Base-by-base conservation (phyloP, 2,113 vertebrate species). In the Pelusios castaneus region DNA sequence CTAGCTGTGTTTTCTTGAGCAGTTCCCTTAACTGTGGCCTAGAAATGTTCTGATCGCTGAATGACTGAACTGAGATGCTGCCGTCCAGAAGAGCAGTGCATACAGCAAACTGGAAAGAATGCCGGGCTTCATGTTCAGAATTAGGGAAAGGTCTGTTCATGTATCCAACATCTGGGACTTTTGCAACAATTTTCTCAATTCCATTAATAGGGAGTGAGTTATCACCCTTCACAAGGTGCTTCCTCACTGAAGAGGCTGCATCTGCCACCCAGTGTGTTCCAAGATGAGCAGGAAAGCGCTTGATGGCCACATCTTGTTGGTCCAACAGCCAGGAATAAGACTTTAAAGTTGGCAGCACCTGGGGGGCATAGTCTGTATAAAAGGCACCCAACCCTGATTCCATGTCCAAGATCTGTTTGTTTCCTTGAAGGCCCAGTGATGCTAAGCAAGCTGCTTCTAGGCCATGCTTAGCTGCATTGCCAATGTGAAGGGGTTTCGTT, bases 231-330 rank as follows among this genome's bases (percentile, higher is more conserved):
- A 97, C 85, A 2, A 99, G 95, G 80, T 98, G 97, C 41, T 79
- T 97, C 47, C 98, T 98, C 27, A 98, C 97, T 1, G 97, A 97
- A 54, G 97, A 92, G 14, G 98, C 98, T 6, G 99, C 99, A 0
- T 99, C 99, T 34, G 98, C 99, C 29, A 98, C 98, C 99, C 99
- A 99, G 95, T 99, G 99, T 25, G 99, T 99, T 47, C 98, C 99
- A 75, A 99, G 91, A 77, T 99, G 99, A 25, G 99, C 99, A 1
- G 99, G 99, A 89, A 99, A 99, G 60, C 97, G 80, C 97, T 99
- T 99, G 96, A 99, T 94, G 63, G 99, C 99, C 54, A 99, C 98
- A 0, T 99, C 98, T 97, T 99, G 99, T 31, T 98, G 97, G 24
- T 99, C 98, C 89, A 99, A 96, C 49, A 99, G 97, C 99, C 99